Conservation (phyloP, 2,888 invertebrate species). For the Scaptomyza reducta region DNA sequence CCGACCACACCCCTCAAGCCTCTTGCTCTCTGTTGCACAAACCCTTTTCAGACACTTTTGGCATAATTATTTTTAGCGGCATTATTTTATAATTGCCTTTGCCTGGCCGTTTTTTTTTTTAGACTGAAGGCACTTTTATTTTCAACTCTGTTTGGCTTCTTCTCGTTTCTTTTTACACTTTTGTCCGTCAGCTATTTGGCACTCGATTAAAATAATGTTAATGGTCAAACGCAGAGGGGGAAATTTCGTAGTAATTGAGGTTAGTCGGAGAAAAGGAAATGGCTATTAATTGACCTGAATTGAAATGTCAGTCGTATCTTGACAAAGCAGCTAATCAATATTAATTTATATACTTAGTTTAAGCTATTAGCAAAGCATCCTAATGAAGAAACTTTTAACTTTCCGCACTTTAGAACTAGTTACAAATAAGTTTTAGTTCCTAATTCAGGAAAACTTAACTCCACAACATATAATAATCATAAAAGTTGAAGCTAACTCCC, state of each 20-base stretch:
- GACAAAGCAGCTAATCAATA: neutral
- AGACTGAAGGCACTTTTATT: constrained; percentile 27
- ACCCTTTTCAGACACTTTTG: constrained; percentile 42
- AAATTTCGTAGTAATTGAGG: constrained; percentile 22
- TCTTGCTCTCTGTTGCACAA: neutral
- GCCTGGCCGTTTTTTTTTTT: constrained; percentile 29
- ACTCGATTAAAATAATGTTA: constrained; percentile 51
- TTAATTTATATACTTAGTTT: too few relatives aligned
- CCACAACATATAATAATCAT: neutral
- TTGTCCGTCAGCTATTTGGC: constrained; percentile 31
- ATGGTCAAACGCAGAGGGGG: constrained; percentile 40
- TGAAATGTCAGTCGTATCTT: neutral
- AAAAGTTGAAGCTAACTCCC: neutral
- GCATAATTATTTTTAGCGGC: constrained; percentile 68
- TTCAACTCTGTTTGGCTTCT: constrained; percentile 25
- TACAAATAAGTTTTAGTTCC: neutral
- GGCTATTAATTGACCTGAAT: neutral
- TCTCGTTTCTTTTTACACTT: constrained; percentile 3
- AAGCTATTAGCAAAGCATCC: too few relatives aligned
- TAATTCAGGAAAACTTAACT: neutral
- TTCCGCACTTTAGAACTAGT: neutral
- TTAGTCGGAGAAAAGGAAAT: constrained; percentile 7
- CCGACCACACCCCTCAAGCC: neutral
- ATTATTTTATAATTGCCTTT: constrained; percentile 70
- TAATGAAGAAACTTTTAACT: too few relatives aligned